Conservation (phyloP, 1,140 invertebrate species). For the Coptotermes formosanus region DNA sequence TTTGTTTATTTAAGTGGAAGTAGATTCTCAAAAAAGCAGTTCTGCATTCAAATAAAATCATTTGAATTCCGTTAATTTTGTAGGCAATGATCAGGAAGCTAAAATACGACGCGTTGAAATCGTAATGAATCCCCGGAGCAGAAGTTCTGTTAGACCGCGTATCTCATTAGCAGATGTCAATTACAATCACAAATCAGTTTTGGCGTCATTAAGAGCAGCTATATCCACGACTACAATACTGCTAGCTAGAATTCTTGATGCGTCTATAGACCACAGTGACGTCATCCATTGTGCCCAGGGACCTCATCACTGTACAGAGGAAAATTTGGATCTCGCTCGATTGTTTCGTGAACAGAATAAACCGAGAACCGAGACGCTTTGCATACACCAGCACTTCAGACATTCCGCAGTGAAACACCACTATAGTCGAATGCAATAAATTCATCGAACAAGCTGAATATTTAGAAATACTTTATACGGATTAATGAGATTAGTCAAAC, state of each 20-base stretch:
- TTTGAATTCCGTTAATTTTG: neutral
- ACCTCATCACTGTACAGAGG: neutral
- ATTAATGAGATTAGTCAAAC: no score
- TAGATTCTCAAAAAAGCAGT: neutral
- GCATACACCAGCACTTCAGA: no score
- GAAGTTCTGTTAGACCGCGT: neutral
- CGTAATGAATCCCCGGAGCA: neutral
- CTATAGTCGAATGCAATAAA: no score
- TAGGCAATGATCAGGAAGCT: neutral
- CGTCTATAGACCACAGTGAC: slow-evolving; percentile 3
- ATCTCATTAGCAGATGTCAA: slow-evolving; percentile 3
- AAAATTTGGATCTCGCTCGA: neutral
- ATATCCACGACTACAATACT: neutral
- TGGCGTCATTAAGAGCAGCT: neutral
- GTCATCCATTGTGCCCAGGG: slow-evolving; percentile 15
- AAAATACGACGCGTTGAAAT: neutral
- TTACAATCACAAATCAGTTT: slow-evolving; percentile 6
- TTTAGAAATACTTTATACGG: no score
- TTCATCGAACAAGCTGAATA: no score
- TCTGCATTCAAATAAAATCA: neutral
- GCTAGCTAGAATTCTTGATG: neutral
- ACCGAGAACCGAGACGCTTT: no score
- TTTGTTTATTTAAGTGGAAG: neutral
- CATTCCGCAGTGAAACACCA: no score
- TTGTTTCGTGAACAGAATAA: neutral